These are phyloP conservation scores for Pollicipes pollicipes DNA, from an alignment of 1,140 invertebrate species.

Conservation along the genomic window DNA sequence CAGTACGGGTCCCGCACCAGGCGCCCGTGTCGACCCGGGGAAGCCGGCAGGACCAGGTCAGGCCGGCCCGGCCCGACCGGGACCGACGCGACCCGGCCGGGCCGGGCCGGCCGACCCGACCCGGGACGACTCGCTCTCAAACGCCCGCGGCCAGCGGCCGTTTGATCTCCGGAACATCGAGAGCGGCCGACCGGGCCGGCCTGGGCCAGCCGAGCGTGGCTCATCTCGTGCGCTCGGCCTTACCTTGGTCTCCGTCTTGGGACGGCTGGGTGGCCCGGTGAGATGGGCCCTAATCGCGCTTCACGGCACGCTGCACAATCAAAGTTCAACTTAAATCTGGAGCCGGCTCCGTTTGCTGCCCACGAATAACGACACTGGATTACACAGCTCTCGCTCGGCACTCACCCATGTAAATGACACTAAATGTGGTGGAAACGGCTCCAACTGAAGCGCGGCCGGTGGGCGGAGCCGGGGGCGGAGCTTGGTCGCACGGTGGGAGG, in stretches of 20 bases:
- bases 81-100: too few species aligned
- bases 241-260: background rate
- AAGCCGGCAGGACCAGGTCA: too few species aligned
- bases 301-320: background rate
- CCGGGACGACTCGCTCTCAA: too few species aligned
- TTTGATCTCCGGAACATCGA: too few species aligned
- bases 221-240: background rate
- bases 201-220: background rate
- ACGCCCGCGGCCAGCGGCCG: too few species aligned
- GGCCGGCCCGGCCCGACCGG: too few species aligned
- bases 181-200: too few species aligned
- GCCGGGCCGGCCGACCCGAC: too few species aligned
- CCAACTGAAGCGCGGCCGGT: background rate
- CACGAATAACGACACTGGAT: background rate
- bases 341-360: background rate
- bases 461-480: too few species aligned
- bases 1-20: too few species aligned
- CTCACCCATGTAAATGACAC: slow-evolving; percentile 1
- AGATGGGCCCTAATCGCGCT: background rate
- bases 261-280: background rate
- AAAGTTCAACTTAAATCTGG: slow-evolving; percentile 2
- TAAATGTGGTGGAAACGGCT: slow-evolving; percentile 1
- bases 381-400: background rate
- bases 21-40: too few species aligned
- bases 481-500: background rate